A percentile compares a stretch with the other conserved stretches of the same genome.
Conservation (phyloP, 2,888 invertebrate genomes). For the Ditylenchus weischeri region DNA sequence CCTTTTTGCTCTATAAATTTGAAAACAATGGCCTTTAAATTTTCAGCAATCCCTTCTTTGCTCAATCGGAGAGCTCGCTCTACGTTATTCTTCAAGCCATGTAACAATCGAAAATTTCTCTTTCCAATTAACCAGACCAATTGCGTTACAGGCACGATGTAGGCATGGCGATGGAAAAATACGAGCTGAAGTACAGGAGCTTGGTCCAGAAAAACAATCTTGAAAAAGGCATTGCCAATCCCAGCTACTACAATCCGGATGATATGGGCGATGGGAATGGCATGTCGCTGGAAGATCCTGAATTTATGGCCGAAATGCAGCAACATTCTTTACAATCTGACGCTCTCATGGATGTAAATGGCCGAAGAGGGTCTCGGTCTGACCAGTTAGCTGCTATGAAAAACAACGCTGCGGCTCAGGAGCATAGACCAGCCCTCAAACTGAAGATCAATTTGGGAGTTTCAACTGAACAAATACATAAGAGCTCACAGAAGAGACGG, state of each 20-base stretch:
- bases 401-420: conserved; percentile 1
- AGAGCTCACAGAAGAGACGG: neutral
- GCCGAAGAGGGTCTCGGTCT: neutral
- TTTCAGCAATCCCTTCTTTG: conserved; percentile 63
- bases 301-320: conserved; percentile 21
- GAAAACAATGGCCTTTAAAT: too few species aligned
- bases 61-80: conserved; percentile 66
- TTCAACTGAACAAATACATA: neutral
- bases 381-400: neutral
- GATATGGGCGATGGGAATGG: conserved; percentile 3
- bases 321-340: conserved; percentile 8
- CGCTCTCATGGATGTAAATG: neutral
- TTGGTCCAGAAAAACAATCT: conserved; percentile 24
- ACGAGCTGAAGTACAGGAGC: conserved; percentile 90
- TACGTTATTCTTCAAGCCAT: conserved; percentile 65
- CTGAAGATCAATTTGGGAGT: conserved; percentile 32
- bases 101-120: conserved; percentile 38
- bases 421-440: conserved; percentile 28
- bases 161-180: conserved; percentile 94
- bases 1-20: too few species aligned
- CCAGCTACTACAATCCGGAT: neutral
- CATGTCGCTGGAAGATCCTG: conserved; percentile 1
- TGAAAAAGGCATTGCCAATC: neutral
- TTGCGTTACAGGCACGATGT: conserved; percentile 74
- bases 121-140: conserved; percentile 4